phyloP scores from a whole-genome alignment of 2,888 invertebrate genomes.

The Patella depressa region DNA sequence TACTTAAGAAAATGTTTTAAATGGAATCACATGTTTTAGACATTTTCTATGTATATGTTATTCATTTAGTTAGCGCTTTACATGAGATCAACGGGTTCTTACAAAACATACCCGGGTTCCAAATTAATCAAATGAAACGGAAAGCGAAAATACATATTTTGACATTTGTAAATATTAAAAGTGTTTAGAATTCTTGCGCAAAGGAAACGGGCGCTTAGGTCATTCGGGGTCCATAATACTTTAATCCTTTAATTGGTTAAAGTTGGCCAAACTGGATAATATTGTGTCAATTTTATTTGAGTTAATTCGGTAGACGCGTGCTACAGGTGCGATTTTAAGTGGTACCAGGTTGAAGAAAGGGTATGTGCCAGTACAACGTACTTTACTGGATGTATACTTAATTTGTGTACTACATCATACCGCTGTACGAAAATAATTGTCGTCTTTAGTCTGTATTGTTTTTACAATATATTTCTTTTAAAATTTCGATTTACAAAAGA shows the following conservation, averaged over 20 bases:
- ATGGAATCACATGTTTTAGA: slow-evolving; percentile 3
- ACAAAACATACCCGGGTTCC: neutral
- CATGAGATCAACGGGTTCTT: slow-evolving; percentile 9
- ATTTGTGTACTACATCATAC: too few relatives aligned
- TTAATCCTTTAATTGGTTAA: slow-evolving; percentile 1
- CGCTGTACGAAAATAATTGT: too few relatives aligned
- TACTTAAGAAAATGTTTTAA: neutral
- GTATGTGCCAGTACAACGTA: neutral
- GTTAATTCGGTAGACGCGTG: slow-evolving; percentile 10
- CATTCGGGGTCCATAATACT: neutral
- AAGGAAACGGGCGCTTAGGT: slow-evolving; percentile 9
- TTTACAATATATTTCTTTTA: too few relatives aligned
- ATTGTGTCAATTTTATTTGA: slow-evolving; percentile 5
- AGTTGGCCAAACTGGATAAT: neutral
- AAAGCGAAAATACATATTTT: slow-evolving; percentile 6
- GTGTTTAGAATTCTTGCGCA: slow-evolving; percentile 7
- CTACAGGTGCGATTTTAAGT: slow-evolving; percentile 3
- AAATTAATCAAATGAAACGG: slow-evolving; percentile 1
- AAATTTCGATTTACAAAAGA: too few relatives aligned
- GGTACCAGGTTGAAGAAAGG: neutral
- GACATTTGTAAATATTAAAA: slow-evolving; percentile 5
- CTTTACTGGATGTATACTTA: neutral
- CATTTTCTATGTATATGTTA: neutral
- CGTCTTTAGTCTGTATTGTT: too few relatives aligned
- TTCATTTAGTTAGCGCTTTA: neutral